Evolutionary conservation across 2,113 vertebrate genomes (phyloP).

Genomic region (Illadopsis cleaveri): DNA sequence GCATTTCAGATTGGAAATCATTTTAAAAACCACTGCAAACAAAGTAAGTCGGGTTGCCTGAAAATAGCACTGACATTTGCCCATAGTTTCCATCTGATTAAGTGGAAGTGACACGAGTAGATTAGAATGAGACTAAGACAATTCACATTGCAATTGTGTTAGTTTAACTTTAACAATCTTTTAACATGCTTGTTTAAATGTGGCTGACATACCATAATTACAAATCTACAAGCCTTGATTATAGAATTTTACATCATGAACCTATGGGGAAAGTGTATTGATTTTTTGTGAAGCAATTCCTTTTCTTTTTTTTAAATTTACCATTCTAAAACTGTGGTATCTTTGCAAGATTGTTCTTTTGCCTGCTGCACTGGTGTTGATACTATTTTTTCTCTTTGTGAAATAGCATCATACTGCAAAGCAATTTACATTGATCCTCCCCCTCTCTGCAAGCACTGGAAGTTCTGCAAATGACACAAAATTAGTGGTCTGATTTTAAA

Average conservation of each 20-base stretch:
- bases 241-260: constrained; percentile 85
- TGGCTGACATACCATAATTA: constrained; percentile 88
- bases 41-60: constrained; percentile 79
- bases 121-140: constrained; percentile 96
- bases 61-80: constrained; percentile 83
- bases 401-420: not conserved
- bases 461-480: not conserved
- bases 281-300: constrained; percentile 70
- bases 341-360: constrained; percentile 58
- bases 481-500: not conserved
- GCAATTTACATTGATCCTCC: not conserved
- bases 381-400: not conserved
- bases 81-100: constrained; percentile 83
- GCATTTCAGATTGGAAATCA: constrained; percentile 65
- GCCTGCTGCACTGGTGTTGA: not conserved
- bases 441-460: not conserved
- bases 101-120: constrained; percentile 93
- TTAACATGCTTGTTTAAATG: constrained; percentile 94
- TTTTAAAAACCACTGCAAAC: constrained; percentile 74
- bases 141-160: constrained; percentile 95
- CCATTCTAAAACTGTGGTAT: constrained; percentile 61
- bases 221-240: constrained; percentile 87
- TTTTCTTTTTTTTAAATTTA: constrained; percentile 36
- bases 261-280: constrained; percentile 80
- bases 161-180: constrained; percentile 89